Evolutionary conservation across 1,140 invertebrate species (phyloP).

Genomic region (Andricus grossulariae): DNA sequence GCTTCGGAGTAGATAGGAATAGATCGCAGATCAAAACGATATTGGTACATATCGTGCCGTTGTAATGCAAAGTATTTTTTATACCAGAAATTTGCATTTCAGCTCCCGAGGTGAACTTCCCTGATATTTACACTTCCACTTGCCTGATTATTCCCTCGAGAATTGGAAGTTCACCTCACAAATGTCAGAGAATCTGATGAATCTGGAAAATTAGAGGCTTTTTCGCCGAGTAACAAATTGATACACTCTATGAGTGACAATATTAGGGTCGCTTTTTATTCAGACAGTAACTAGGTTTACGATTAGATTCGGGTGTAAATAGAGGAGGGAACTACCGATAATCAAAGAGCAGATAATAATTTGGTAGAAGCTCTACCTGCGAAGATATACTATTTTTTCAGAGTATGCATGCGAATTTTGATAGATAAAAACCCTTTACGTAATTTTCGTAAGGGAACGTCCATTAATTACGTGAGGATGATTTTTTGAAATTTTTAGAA

Average conservation of each 20-base stretch:
- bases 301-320: constrained; percentile 15
- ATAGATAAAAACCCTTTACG: not conserved
- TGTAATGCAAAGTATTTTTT: constrained; percentile 25
- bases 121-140: not conserved
- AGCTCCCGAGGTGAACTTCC: not conserved
- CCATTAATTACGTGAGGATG: too few relatives aligned
- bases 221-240: not conserved
- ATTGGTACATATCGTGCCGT: not conserved
- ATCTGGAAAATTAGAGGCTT: not conserved
- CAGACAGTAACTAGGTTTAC: not conserved
- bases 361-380: constrained; percentile 26
- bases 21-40: constrained; percentile 25
- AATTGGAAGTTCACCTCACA: not conserved
- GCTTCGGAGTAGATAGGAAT: constrained; percentile 1
- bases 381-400: constrained; percentile 28
- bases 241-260: constrained; percentile 22
- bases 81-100: constrained; percentile 15
- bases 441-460: not conserved
- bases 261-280: constrained; percentile 4
- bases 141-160: constrained; percentile 11
- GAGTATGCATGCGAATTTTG: constrained; percentile 25
- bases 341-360: constrained; percentile 26
- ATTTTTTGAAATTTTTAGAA: too few relatives aligned
- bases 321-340: not conserved
- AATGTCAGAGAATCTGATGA: not conserved